Conservation (phyloP, 2,113 vertebrate species). For the Elephas maximus region DNA sequence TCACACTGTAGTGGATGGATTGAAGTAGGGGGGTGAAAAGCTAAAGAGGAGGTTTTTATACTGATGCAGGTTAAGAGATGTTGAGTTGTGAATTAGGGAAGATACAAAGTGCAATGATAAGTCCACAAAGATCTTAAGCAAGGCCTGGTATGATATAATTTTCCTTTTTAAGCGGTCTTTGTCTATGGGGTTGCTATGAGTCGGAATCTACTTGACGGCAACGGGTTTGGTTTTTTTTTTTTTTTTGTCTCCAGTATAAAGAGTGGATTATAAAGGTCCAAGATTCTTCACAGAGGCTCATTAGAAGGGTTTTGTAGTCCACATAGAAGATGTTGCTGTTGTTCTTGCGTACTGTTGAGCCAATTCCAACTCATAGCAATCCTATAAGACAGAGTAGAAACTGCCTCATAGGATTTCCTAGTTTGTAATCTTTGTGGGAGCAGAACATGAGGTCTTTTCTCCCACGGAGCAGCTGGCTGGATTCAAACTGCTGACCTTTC, state of each 20-base stretch:
- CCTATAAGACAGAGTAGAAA: too few relatives aligned
- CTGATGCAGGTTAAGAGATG: not conserved
- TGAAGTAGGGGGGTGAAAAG: not conserved
- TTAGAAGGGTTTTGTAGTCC: not conserved
- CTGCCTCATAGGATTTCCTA: too few relatives aligned
- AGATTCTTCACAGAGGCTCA: not conserved
- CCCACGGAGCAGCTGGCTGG: too few relatives aligned
- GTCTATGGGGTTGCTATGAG: not conserved
- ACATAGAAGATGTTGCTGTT: not conserved
- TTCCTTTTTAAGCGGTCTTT: not conserved
- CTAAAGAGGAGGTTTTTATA: not conserved
- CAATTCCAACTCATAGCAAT: too few relatives aligned
- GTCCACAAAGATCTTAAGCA: not conserved
- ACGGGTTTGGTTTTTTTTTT: too few relatives aligned
- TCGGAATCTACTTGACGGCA: too few relatives aligned
- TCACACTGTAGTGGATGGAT: not conserved
- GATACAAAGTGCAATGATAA: not conserved
- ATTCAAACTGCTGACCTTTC: too few relatives aligned
- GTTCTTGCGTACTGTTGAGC: too few relatives aligned
- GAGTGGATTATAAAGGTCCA: not conserved
- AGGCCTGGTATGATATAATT: not conserved
- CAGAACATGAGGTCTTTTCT: too few relatives aligned
- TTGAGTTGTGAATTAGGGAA: not conserved
- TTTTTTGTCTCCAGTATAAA: not conserved
- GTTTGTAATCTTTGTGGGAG: too few relatives aligned